Conservation (phyloP, 2,113 vertebrate genomes). For the Alligator mississippiensis region DNA sequence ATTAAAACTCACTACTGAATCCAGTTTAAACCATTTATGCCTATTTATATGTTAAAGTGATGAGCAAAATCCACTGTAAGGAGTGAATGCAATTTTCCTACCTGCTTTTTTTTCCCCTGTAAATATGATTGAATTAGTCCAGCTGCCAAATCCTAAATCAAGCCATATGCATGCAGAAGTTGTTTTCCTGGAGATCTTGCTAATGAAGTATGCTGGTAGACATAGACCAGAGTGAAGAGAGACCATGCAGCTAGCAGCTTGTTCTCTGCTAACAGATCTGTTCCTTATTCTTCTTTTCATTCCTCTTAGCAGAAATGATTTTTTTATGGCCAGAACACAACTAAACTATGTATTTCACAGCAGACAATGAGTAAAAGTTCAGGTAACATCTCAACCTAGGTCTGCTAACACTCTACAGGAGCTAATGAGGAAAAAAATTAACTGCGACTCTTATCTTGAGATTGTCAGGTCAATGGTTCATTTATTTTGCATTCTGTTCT, state of each 20-base stretch:
- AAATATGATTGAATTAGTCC: neutral
- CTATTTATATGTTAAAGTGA: neutral
- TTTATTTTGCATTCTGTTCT: constrained; percentile 11
- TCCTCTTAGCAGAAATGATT: neutral
- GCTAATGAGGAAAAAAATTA: constrained; percentile 32
- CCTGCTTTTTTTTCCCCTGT: neutral
- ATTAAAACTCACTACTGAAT: neutral
- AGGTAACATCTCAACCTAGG: neutral
- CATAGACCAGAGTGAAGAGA: neutral
- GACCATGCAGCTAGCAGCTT: neutral
- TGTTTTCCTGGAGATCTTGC: constrained; percentile 33
- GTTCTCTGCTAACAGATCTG: neutral
- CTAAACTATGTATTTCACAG: constrained; percentile 27
- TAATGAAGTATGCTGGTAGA: constrained; percentile 50
- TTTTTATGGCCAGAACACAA: constrained; percentile 13
- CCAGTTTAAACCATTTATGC: too few relatives aligned
- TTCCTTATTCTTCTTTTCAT: constrained; percentile 22
- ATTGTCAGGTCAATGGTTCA: constrained; percentile 23
- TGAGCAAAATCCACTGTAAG: neutral
- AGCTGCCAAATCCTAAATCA: constrained; percentile 8
- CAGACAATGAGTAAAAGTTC: constrained; percentile 6
- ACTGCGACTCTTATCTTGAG: neutral
- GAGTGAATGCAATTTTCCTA: neutral
- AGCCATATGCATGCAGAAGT: neutral
- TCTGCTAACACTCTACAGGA: constrained; percentile 42